Evolutionary conservation across 2,797 vertebrate genomes (phyloP).

Genomic region (Rhinella marina): DNA sequence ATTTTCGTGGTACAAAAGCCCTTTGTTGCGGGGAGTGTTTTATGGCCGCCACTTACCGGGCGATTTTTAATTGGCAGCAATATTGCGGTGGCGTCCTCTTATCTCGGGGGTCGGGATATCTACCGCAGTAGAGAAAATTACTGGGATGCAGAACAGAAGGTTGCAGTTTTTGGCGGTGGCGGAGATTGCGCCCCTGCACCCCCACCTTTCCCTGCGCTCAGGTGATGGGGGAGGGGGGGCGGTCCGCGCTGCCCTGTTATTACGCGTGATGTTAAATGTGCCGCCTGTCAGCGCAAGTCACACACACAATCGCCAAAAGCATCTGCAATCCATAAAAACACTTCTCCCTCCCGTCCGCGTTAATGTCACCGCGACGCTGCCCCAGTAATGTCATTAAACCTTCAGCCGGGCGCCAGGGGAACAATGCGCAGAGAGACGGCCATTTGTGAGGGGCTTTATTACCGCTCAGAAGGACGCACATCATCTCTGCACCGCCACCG

Average conservation of each 20-base stretch:
- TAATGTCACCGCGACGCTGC: constrained; percentile 48
- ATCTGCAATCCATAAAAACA: constrained; percentile 62
- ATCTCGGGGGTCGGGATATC: constrained; percentile 31
- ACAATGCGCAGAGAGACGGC: constrained; percentile 52
- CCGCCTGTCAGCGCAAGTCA: constrained; percentile 55
- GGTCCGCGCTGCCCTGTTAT: constrained; percentile 41
- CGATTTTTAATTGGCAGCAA: constrained; percentile 45
- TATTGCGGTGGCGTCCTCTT: constrained; percentile 17
- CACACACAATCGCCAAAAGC: constrained; percentile 56
- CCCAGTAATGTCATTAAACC: constrained; percentile 61
- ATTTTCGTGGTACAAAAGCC: constrained; percentile 34
- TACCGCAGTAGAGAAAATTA: constrained; percentile 37
- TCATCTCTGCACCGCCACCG: constrained; percentile 5
- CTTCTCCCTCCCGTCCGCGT: constrained; percentile 35
- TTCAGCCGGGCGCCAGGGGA: constrained; percentile 55
- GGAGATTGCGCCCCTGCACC: constrained; percentile 14
- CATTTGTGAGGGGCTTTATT: constrained; percentile 56
- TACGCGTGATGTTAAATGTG: constrained; percentile 51
- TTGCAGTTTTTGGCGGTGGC: constrained; percentile 22
- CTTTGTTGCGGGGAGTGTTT: constrained; percentile 32
- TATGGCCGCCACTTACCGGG: constrained; percentile 35
- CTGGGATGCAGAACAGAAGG: constrained; percentile 29
- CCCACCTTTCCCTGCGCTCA: constrained; percentile 13
- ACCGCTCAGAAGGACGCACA: constrained; percentile 44
- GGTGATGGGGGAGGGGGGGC: constrained; percentile 28